A percentile compares a stretch with the other conserved stretches of the same genome.
These are phyloP conservation scores for Percina caprodes DNA, from an alignment of 2,113 vertebrate genomes.

Conservation along the genomic window DNA sequence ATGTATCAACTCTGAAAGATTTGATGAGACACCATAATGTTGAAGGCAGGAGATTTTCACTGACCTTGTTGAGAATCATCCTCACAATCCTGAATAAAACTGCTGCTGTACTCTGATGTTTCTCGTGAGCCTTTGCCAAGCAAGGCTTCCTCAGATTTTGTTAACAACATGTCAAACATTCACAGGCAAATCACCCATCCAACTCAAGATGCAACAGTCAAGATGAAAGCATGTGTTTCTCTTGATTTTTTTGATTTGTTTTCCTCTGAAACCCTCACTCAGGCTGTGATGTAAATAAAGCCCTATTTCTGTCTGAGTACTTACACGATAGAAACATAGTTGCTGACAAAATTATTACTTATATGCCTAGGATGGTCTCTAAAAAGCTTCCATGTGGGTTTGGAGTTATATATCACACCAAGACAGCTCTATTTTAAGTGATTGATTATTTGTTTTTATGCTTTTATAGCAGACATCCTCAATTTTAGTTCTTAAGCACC, in stretches of 20 bases:
- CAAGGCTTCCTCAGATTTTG: slow-evolving; percentile 56
- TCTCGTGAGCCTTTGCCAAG: slow-evolving; percentile 44
- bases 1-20: neutral
- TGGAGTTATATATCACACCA: neutral
- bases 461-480: neutral
- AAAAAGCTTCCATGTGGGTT: neutral
- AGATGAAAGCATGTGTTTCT: slow-evolving; percentile 64
- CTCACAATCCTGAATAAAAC: slow-evolving; percentile 31
- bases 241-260: slow-evolving; percentile 43
- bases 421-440: neutral
- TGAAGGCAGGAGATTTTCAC: neutral
- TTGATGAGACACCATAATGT: neutral
- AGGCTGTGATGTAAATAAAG: slow-evolving; percentile 50
- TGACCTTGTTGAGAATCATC: slow-evolving; percentile 46
- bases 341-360: neutral
- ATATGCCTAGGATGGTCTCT: neutral
- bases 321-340: slow-evolving; percentile 7
- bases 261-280: slow-evolving; percentile 44
- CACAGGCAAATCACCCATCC: slow-evolving; percentile 55
- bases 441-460: neutral
- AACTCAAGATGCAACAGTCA: slow-evolving; percentile 50
- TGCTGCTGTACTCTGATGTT: slow-evolving; percentile 12
- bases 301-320: slow-evolving; percentile 22
- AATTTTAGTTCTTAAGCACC: neutral
- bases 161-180: slow-evolving; percentile 69